Evolutionary conservation across 2,888 invertebrate species (phyloP).

Genomic region (Trichogramma evanescens): DNA sequence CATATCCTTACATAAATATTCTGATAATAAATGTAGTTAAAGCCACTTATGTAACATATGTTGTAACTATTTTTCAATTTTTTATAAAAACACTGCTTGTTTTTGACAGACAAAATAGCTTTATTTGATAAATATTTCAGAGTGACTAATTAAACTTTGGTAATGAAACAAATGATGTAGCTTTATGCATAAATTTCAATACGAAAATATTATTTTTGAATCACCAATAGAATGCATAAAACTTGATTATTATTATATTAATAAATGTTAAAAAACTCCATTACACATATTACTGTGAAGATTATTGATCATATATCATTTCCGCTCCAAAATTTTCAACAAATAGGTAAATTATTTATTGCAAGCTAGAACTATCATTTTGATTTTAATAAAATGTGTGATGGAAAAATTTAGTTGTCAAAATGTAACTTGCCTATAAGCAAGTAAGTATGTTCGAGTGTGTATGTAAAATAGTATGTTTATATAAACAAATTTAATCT

Average conservation of each 20-base stretch:
- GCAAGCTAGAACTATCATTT: constrained; percentile 22
- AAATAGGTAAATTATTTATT: neutral
- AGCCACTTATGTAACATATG: too few relatives aligned
- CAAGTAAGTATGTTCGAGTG: constrained; percentile 16
- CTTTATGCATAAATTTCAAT: neutral
- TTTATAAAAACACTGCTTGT: too few relatives aligned
- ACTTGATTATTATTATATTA: too few relatives aligned
- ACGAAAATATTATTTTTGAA: too few relatives aligned
- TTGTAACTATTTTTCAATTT: too few relatives aligned
- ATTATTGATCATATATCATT: too few relatives aligned
- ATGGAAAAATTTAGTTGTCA: constrained; percentile 21
- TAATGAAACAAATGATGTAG: constrained; percentile 13
- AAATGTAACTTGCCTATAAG: constrained; percentile 16
- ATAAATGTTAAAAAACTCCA: too few relatives aligned
- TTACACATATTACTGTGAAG: too few relatives aligned
- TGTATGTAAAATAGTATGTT: constrained; percentile 41
- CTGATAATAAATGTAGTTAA: constrained; percentile 1
- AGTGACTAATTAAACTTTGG: neutral
- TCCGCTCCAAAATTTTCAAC: too few relatives aligned
- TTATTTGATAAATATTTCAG: too few relatives aligned
- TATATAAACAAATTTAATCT: constrained; percentile 32
- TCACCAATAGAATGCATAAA: too few relatives aligned
- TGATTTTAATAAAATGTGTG: constrained; percentile 19
- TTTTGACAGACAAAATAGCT: too few relatives aligned
- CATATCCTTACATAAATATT: constrained; percentile 17